Conservation (phyloP, 2,888 invertebrate species). For the Smittia aterrima region DNA sequence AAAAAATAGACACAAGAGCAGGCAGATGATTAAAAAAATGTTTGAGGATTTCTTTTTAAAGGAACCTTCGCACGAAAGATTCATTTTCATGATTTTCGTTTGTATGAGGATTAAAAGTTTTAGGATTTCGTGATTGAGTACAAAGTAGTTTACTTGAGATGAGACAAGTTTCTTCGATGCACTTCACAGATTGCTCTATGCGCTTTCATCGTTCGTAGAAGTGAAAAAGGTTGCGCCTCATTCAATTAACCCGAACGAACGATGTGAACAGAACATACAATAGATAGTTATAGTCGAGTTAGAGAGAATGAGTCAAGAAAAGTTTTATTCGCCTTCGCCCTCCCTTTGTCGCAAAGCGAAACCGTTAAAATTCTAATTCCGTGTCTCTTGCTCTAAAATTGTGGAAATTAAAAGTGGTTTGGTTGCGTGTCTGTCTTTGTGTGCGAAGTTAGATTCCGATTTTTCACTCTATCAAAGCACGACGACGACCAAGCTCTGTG, state of each 20-base stretch:
- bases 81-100: no score
- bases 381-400: neutral
- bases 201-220: neutral
- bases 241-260: conserved; percentile 34
- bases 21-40: conserved; percentile 31
- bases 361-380: conserved; percentile 7
- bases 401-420: conserved; percentile 11
- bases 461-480: neutral
- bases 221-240: conserved; percentile 5
- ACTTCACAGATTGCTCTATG: neutral
- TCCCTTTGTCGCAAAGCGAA: neutral
- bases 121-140: no score
- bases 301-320: neutral
- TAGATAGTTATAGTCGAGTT: neutral
- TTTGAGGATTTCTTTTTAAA: conserved; percentile 6
- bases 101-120: neutral
- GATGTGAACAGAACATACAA: conserved; percentile 24
- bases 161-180: neutral
- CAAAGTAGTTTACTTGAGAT: no score
- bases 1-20: neutral
- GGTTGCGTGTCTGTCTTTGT: neutral
- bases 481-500: no score
- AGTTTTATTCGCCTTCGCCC: conserved; percentile 1
- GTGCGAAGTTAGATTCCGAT: neutral
- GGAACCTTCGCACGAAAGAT: neutral